Evolutionary conservation across 2,113 vertebrate species (phyloP).

Genomic region (Uropsilus gracilis): DNA sequence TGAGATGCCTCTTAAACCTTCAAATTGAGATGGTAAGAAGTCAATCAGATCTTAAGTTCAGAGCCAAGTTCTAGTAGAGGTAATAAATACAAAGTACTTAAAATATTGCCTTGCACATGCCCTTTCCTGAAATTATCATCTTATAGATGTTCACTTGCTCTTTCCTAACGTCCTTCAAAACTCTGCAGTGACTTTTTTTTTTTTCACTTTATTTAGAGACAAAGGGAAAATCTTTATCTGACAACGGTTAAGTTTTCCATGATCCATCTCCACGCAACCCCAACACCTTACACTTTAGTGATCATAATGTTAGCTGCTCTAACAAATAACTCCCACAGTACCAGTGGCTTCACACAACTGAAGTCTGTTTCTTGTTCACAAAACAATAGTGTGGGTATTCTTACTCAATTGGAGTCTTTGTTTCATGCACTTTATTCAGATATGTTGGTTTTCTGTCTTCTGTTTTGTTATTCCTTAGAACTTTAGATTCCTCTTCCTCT

Average conservation of each 20-base stretch:
- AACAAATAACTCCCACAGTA: not conserved
- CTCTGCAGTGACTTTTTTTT: not conserved
- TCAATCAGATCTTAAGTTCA: not conserved
- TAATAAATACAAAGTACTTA: not conserved
- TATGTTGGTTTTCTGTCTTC: not conserved
- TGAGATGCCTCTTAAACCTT: not conserved
- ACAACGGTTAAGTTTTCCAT: not conserved
- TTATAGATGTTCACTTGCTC: too few species aligned
- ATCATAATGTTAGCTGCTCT: conserved; percentile 7
- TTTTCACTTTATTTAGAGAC: conserved; percentile 2
- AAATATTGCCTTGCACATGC: not conserved
- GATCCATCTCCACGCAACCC: not conserved
- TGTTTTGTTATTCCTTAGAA: not conserved
- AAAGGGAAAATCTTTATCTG: not conserved
- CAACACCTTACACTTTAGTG: not conserved
- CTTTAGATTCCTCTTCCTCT: not conserved
- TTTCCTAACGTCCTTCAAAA: not conserved
- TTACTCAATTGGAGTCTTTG: not conserved
- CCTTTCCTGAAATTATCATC: too few species aligned
- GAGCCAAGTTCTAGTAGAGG: not conserved
- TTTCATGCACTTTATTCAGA: not conserved
- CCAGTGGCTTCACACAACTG: not conserved
- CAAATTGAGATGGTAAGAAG: not conserved
- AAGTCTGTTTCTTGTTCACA: not conserved
- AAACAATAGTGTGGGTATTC: not conserved